A percentile compares a stretch with the other conserved stretches of the same genome.
These are phyloP conservation scores for Gonatopus flavifemur DNA, from an alignment of 1,140 invertebrate species.

Conservation along the genomic window DNA sequence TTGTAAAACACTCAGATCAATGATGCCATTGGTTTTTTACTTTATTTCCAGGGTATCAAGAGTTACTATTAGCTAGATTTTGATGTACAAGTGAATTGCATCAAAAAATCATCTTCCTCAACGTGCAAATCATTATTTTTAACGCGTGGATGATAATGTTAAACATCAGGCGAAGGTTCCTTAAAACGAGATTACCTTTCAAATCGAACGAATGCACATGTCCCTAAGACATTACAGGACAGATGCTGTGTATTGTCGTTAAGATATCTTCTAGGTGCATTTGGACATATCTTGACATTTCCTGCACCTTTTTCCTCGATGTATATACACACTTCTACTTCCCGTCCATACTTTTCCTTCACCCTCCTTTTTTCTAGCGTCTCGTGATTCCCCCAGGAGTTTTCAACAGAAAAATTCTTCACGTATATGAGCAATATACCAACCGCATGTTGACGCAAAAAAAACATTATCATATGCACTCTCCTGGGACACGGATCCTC, in stretches of 20 bases:
- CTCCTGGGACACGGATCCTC: constrained; percentile 25
- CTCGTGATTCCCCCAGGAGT: constrained; percentile 7
- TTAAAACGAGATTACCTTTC: too few relatives aligned
- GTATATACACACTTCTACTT: constrained; percentile 14
- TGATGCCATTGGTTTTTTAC: too few relatives aligned
- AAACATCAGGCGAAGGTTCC: too few relatives aligned
- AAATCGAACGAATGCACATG: constrained; percentile 34
- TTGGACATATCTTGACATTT: constrained; percentile 41
- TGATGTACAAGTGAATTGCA: too few relatives aligned
- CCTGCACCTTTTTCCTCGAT: too few relatives aligned
- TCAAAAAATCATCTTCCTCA: too few relatives aligned
- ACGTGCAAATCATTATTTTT: too few relatives aligned
- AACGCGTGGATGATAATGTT: too few relatives aligned
- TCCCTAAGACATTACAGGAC: constrained; percentile 44
- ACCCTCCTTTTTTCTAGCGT: constrained; percentile 1
- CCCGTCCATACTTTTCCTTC: constrained; percentile 12
- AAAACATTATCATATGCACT: constrained; percentile 40
- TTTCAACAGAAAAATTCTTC: constrained; percentile 47
- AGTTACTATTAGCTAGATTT: too few relatives aligned
- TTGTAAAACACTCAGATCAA: too few relatives aligned
- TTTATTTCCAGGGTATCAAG: too few relatives aligned
- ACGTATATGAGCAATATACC: constrained; percentile 28
- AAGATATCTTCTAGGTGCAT: constrained; percentile 30
- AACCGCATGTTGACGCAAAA: constrained; percentile 4
- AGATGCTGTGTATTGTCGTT: constrained; percentile 50